phyloP scores from a whole-genome alignment of 2,113 vertebrate genomes.

The Rhinolophus sinicus region DNA sequence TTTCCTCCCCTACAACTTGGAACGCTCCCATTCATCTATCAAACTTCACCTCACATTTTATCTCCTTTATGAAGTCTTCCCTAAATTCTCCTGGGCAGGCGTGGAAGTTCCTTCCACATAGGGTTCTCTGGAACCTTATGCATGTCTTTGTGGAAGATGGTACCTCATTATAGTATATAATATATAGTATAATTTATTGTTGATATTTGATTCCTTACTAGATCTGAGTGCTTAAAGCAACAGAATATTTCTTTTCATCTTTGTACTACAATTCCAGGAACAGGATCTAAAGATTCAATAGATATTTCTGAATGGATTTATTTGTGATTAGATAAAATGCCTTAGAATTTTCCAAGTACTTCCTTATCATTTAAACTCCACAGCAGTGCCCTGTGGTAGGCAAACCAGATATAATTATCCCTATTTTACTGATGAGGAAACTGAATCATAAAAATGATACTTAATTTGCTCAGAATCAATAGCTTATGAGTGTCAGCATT shows the following conservation, averaged over 20 bases:
- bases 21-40: background rate
- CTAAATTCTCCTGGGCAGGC: background rate
- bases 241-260: background rate
- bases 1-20: background rate
- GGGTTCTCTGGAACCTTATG: background rate
- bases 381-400: background rate
- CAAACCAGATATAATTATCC: background rate
- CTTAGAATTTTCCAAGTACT: background rate
- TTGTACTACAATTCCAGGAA: background rate
- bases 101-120: background rate
- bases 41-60: background rate
- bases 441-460: background rate
- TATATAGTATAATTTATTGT: background rate
- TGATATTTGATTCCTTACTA: background rate
- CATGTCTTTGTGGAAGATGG: background rate
- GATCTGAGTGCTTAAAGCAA: background rate
- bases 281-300: background rate
- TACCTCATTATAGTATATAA: background rate
- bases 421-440: constrained; percentile 17
- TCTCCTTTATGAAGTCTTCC: background rate
- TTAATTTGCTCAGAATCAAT: constrained; percentile 13
- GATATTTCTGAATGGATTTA: background rate
- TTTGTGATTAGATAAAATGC: background rate
- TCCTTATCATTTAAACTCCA: constrained; percentile 15
- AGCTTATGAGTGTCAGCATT: background rate